A percentile compares a stretch with the other conserved stretches of the same genome.
Conservation (phyloP, 2,888 invertebrate species). For the Caradrina clavipalpis region DNA sequence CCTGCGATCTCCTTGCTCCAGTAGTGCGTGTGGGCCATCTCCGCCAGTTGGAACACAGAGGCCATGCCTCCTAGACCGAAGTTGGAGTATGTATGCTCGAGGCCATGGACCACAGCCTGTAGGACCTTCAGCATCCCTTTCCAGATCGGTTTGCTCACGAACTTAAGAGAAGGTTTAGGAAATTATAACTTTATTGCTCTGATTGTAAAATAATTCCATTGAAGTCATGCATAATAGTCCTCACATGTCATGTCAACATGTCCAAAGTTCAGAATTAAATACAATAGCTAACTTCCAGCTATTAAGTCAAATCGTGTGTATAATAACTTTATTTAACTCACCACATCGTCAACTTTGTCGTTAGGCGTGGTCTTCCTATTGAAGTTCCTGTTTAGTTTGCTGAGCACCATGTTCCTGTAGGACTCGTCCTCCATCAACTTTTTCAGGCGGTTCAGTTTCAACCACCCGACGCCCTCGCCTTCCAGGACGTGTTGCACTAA, state of each 20-base stretch:
- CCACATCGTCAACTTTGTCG: conserved; percentile 99
- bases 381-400: conserved; percentile 98
- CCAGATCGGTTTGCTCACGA: conserved; percentile 97
- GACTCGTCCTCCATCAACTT: conserved; percentile 99
- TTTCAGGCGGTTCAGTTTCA: conserved; percentile 97
- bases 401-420: conserved; percentile 98
- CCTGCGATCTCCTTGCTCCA: conserved; percentile 96
- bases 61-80: conserved; percentile 99
- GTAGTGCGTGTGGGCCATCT: conserved; percentile 99
- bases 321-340: conserved; percentile 84
- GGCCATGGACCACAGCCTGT: conserved; percentile 96
- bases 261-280: neutral
- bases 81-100: conserved; percentile 97
- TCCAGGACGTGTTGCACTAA: conserved; percentile 95
- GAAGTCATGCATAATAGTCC: neutral
- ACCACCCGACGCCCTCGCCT: conserved; percentile 99
- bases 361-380: conserved; percentile 98
- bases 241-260: neutral
- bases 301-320: neutral
- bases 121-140: conserved; percentile 99
- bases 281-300: neutral
- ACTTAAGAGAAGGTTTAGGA: conserved; percentile 88
- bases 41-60: conserved; percentile 98
- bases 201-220: neutral
- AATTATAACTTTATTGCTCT: neutral